phyloP scores from a whole-genome alignment of 2,797 vertebrate genomes.

The Hemitrygon akajei region DNA sequence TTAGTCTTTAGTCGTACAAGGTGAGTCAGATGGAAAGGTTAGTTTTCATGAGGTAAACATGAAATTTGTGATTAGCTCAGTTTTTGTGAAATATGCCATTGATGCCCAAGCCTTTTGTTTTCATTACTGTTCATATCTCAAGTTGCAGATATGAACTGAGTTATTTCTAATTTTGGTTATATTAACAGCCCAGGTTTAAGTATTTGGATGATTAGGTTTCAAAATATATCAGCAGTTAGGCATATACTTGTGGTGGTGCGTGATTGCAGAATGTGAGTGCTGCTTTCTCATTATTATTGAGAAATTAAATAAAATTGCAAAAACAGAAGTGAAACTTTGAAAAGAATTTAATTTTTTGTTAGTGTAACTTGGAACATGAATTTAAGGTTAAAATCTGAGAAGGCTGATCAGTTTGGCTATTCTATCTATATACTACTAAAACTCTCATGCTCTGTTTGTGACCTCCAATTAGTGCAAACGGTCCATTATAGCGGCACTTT shows the following conservation, averaged over 20 bases:
- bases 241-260: not conserved
- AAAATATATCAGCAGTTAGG: not conserved
- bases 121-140: not conserved
- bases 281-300: not conserved
- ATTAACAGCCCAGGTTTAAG: not conserved
- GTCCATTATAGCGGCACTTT: no score
- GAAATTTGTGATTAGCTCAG: not conserved
- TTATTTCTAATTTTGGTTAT: not conserved
- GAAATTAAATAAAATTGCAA: not conserved
- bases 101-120: not conserved
- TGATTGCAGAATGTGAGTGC: not conserved
- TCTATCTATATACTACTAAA: no score
- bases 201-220: not conserved
- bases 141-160: not conserved
- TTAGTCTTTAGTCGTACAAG: not conserved
- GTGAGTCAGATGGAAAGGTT: not conserved
- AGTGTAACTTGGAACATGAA: not conserved
- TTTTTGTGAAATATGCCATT: not conserved
- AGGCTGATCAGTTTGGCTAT: not conserved
- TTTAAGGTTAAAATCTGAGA: not conserved
- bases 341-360: not conserved
- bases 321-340: not conserved
- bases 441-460: no score
- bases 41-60: not conserved
- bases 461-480: no score